Conservation (phyloP, 1,140 invertebrate species). For the Pseudachorutes palmiensis region DNA sequence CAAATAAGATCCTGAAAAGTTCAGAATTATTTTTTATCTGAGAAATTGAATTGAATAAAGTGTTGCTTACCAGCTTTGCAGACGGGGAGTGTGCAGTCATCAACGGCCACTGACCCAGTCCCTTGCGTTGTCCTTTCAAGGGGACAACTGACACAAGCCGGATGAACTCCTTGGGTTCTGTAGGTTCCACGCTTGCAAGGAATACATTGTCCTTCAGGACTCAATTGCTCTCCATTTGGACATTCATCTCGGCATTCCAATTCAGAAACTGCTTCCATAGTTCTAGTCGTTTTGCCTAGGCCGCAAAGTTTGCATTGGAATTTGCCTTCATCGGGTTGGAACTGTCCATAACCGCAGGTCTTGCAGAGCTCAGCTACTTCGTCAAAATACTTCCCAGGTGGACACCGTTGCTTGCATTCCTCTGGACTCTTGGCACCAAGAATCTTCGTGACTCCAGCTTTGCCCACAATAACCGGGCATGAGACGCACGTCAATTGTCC, state of each 20-base stretch:
- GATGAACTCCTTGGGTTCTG: slow-evolving; percentile 75
- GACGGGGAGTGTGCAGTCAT: slow-evolving; percentile 85
- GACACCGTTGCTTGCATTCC: slow-evolving; percentile 60
- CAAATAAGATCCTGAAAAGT: slow-evolving; percentile 62
- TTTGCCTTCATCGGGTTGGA: slow-evolving; percentile 80
- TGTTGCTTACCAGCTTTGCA: slow-evolving; percentile 58
- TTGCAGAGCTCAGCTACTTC: slow-evolving; percentile 72
- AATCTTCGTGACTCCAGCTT: slow-evolving; percentile 74
- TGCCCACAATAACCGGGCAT: slow-evolving; percentile 77
- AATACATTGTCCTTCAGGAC: slow-evolving; percentile 79
- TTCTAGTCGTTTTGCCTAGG: slow-evolving; percentile 84
- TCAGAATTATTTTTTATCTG: not conserved
- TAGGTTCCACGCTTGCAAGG: slow-evolving; percentile 85
- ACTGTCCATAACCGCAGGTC: slow-evolving; percentile 88
- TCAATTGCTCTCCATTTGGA: slow-evolving; percentile 77
- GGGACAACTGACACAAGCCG: slow-evolving; percentile 80
- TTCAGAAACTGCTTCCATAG: slow-evolving; percentile 76
- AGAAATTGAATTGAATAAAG: slow-evolving; percentile 7
- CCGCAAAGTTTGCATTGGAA: slow-evolving; percentile 84
- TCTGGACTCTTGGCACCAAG: slow-evolving; percentile 59
- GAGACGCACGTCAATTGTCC: slow-evolving; percentile 78
- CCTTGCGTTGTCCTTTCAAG: slow-evolving; percentile 76
- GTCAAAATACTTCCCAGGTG: slow-evolving; percentile 85
- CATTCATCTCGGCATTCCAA: slow-evolving; percentile 83
- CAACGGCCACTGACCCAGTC: slow-evolving; percentile 67